A percentile compares a stretch with the other conserved stretches of the same genome.
Conservation (phyloP, 2,113 vertebrate species). For the Cynopterus brachyotis region DNA sequence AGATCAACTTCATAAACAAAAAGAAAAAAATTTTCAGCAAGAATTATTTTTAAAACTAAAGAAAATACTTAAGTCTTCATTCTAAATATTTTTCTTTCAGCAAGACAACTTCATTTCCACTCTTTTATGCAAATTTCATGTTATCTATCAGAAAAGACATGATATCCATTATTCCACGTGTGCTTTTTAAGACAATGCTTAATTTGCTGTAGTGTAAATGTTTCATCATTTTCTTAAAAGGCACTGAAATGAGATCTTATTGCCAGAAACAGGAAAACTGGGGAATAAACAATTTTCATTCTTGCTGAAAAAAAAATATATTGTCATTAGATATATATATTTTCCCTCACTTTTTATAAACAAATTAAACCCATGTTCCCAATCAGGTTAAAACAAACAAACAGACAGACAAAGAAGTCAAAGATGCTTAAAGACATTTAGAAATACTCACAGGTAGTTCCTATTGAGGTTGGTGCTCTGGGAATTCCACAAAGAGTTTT, state of each 20-base stretch:
- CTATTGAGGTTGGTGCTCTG: slow-evolving; percentile 79
- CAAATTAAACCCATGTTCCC: neutral
- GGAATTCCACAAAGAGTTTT: slow-evolving; percentile 79
- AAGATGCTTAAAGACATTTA: neutral
- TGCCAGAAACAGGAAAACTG: neutral
- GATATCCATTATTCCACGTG: neutral
- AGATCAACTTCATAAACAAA: neutral
- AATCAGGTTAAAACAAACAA: neutral
- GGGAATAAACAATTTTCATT: slow-evolving; percentile 21
- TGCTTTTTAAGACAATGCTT: slow-evolving; percentile 21
- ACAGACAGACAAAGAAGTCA: neutral
- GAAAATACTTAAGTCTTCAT: neutral
- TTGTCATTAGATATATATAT: neutral
- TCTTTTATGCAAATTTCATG: neutral
- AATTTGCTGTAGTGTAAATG: neutral
- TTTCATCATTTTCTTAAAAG: slow-evolving; percentile 20
- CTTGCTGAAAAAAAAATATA: slow-evolving; percentile 58
- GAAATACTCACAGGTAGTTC: slow-evolving; percentile 88
- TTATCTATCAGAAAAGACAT: neutral
- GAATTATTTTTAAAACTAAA: neutral
- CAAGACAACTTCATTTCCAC: neutral
- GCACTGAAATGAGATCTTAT: neutral
- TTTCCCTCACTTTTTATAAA: slow-evolving; percentile 39
- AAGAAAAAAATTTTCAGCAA: neutral
- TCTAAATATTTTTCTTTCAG: neutral